Base-by-base conservation (phyloP, 2,797 vertebrate genomes). In the Anguilla marmorata region DNA sequence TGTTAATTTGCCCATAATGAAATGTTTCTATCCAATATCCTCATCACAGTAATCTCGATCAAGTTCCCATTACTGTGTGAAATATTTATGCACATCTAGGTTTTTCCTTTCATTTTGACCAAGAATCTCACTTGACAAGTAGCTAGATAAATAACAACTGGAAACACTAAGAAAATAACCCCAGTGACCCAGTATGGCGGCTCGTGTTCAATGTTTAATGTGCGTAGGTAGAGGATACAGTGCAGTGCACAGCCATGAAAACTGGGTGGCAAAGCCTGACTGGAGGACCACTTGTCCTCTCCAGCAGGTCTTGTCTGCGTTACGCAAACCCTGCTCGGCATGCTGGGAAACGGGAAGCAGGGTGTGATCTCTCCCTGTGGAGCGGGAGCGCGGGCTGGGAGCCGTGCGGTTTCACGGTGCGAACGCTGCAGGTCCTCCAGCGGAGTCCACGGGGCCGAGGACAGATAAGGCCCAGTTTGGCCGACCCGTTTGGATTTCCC, bases 381-480 rank as follows among this genome's bases (percentile, higher is more conserved):
- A 80, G 89, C 83, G 27, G 54, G 86, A 87, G 89, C 89, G 86
- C 63, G 72, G 66, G 60, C 88, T 87, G 50, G 72, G 84, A 85
- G 89, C 89, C 87, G 86, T 80, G 86, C 87, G 90, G 86, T 86
- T 86, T 90, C 90, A 87, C 69, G 87, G 88, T 91, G 89, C 88
- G 89, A 90, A 90, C 86, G 87, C 88, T 85, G 83, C 88, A 88
- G 83, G 88, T 87, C 87, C 45, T 48, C 60, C 86, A 52, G 45
- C 76, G 66, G 33, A 87, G 84, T 88, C 58, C 69, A 86, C 54
- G 16, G 86, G 72, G 60, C 87, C 79, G 63, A 79, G 76, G 85
- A 85, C 58, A 87, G 83, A 83, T 90, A 85, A 86, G 89, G 88
- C 88, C 85, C 88, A 63, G 19, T 56, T 56, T 90, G 88, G 86